These are phyloP conservation scores for Paradoxurus hermaphroditus DNA, from an alignment of 2,113 vertebrate species.

Conservation along the genomic window DNA sequence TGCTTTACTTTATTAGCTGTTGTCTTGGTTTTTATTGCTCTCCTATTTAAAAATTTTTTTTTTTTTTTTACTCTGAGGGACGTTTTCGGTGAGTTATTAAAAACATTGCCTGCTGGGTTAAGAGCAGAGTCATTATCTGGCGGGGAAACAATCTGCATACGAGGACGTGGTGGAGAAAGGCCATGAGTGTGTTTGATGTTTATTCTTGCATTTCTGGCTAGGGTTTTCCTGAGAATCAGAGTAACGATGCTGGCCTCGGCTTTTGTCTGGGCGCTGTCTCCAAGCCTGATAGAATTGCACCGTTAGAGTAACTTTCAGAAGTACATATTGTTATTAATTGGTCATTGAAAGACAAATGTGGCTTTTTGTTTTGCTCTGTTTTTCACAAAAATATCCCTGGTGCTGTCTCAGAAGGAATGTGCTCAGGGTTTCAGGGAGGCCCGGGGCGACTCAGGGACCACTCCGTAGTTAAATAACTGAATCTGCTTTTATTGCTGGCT, in stretches of 20 bases:
- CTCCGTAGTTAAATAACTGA: not conserved
- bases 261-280: slow-evolving; percentile 28
- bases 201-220: slow-evolving; percentile 51
- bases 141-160: slow-evolving; percentile 57
- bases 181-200: slow-evolving; percentile 48
- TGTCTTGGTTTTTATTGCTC: slow-evolving; percentile 74
- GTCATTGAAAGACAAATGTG: slow-evolving; percentile 20
- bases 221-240: slow-evolving; percentile 18
- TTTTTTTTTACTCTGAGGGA: slow-evolving; percentile 65
- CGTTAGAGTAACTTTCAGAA: slow-evolving; percentile 6
- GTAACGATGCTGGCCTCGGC: slow-evolving; percentile 41
- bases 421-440: not conserved
- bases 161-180: slow-evolving; percentile 58
- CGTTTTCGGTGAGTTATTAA: slow-evolving; percentile 78
- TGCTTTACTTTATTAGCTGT: slow-evolving; percentile 77
- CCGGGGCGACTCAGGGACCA: not conserved
- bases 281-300: not conserved
- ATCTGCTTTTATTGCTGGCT: not conserved
- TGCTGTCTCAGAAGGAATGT: not conserved
- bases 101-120: slow-evolving; percentile 73
- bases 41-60: not conserved
- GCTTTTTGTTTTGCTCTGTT: not conserved
- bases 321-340: not conserved
- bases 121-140: slow-evolving; percentile 63
- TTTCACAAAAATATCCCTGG: not conserved